These are phyloP conservation scores for Sceloporus tristichus DNA, from an alignment of 2,113 vertebrate genomes.

Conservation along the genomic window DNA sequence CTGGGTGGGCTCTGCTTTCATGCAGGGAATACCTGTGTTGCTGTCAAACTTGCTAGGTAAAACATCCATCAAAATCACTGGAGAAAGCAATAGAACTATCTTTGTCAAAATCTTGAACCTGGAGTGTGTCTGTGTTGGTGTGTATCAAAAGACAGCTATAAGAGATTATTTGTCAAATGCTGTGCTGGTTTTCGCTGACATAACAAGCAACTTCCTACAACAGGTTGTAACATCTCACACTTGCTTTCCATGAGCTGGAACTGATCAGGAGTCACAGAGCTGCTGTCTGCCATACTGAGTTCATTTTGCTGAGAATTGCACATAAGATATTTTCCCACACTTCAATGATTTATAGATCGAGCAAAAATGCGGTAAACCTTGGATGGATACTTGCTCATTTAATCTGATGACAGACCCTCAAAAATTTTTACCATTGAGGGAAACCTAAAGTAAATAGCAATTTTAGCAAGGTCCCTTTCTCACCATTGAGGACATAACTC, in stretches of 20 bases:
- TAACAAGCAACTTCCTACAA: not conserved
- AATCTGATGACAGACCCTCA: slow-evolving; percentile 60
- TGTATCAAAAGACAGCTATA: slow-evolving; percentile 37
- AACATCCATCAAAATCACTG: slow-evolving; percentile 69
- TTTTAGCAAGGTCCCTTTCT: slow-evolving; percentile 22
- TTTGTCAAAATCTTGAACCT: slow-evolving; percentile 64
- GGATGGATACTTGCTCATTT: slow-evolving; percentile 44
- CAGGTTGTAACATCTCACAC: slow-evolving; percentile 10
- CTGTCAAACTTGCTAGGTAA: slow-evolving; percentile 72
- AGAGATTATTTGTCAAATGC: slow-evolving; percentile 47
- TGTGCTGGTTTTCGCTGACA: slow-evolving; percentile 37
- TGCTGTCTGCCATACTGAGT: slow-evolving; percentile 12
- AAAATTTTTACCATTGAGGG: slow-evolving; percentile 44
- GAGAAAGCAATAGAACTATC: slow-evolving; percentile 58
- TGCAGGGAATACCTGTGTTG: slow-evolving; percentile 65
- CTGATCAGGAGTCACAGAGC: slow-evolving; percentile 43
- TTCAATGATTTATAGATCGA: slow-evolving; percentile 38
- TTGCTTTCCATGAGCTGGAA: slow-evolving; percentile 28
- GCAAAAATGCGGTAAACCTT: slow-evolving; percentile 3
- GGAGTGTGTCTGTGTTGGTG: slow-evolving; percentile 54
- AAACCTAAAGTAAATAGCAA: slow-evolving; percentile 35
- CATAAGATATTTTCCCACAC: slow-evolving; percentile 20
- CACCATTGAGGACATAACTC: slow-evolving; percentile 27
- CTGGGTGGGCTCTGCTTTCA: slow-evolving; percentile 38
- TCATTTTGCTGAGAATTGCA: slow-evolving; percentile 39